Evolutionary conservation across 2,113 vertebrate genomes (phyloP).

Genomic region (Antechinus stuartii): DNA sequence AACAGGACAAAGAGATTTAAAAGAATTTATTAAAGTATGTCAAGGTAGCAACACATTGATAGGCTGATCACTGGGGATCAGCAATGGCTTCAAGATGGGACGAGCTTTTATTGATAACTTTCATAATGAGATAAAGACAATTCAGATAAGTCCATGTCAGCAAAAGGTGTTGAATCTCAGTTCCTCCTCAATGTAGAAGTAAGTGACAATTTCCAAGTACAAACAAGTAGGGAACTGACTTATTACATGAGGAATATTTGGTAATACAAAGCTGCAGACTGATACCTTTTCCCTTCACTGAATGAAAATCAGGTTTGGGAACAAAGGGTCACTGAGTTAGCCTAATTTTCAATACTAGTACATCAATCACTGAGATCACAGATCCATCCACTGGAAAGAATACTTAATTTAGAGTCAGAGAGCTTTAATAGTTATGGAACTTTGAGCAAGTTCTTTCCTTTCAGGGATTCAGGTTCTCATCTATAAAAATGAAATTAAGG

Average conservation of each 20-base stretch:
- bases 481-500: neutral
- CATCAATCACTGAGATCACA: neutral
- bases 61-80: neutral
- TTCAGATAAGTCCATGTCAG: neutral
- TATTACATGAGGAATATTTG: neutral
- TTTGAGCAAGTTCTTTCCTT: neutral
- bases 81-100: neutral
- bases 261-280: neutral
- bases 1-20: neutral
- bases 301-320: neutral
- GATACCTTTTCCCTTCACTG: neutral
- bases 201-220: neutral
- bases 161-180: neutral
- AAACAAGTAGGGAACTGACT: neutral
- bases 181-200: neutral
- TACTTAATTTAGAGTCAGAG: neutral
- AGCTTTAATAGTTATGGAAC: neutral
- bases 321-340: neutral
- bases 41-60: neutral
- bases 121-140: neutral
- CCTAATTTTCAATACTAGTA: neutral
- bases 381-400: neutral
- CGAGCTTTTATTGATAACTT: neutral
- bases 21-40: neutral
- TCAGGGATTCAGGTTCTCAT: neutral